Base-by-base conservation (phyloP, 2,888 invertebrate species). In the Xestia sexstrigata region DNA sequence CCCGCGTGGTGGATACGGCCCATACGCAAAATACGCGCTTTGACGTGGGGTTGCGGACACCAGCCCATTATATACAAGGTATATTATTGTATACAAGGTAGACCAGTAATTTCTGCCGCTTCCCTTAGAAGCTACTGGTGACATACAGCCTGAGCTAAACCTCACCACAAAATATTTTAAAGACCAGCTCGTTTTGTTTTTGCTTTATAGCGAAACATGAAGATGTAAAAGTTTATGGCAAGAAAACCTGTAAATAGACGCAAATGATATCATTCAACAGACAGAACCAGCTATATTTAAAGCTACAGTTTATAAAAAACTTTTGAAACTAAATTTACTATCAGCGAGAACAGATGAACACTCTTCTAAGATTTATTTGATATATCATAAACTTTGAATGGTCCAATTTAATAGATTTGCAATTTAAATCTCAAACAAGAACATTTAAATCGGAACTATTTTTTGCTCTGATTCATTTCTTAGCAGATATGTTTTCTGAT, bases 341-440 rank as follows among this genome's bases (percentile, higher is more conserved):
- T 49, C 30, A 70, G 49, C 70, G 65, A 45, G 76, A 85, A 82
- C 72, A 72, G 55, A 58, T 70, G 69, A 69, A 45, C 63, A 69
- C 85, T 82, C 26, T n/a, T 47, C 35, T 49, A 55, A 85, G 68
- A 82, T 82, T 82, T 58, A 82, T 85, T 35, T 62, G 35, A 49
- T 72, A 42, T 70, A 72, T 58, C 55, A 62, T 85, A 85, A 85
- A 82, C 82, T 81, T 35, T 65, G 9, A 75, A 85, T 66, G 76
- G 20, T 39, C 15, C 39, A 68, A n/a, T n/a, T n/a, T n/a, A n/a
- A 81, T 71, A 69, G 23, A 70, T 71, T 30, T 45, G 82, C 45
- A 52, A 66, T 79, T 60, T 47, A 49, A 5, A 49, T 74, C 39
- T 63, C n/a, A 58, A 74, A 78, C 30, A n/a, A 1, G 35, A 52